Conservation (phyloP, 2,113 vertebrate species). For the Triplophysa rosa region DNA sequence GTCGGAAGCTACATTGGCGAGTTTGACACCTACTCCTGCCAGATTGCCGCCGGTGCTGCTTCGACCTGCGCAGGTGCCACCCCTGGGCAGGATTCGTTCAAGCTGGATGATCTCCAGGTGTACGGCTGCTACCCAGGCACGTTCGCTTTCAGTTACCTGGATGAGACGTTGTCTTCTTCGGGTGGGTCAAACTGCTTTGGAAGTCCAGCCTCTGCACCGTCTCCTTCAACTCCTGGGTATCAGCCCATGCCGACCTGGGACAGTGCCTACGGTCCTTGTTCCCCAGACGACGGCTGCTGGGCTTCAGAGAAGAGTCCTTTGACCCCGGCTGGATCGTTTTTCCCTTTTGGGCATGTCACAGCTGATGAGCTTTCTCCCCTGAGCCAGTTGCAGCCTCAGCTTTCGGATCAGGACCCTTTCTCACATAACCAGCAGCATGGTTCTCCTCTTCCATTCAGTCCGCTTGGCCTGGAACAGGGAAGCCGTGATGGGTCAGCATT, state of each 20-base stretch:
- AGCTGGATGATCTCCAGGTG: conserved; percentile 89
- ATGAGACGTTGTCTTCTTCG: conserved; percentile 82
- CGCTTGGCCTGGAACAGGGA: conserved; percentile 69
- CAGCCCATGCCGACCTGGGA: conserved; percentile 84
- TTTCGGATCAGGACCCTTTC: conserved; percentile 77
- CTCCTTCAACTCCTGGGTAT: conserved; percentile 84
- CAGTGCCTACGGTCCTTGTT: conserved; percentile 82
- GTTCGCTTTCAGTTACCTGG: conserved; percentile 75
- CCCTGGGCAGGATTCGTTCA: conserved; percentile 71
- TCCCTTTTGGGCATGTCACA: conserved; percentile 74
- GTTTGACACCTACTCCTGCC: conserved; percentile 88
- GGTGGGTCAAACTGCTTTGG: conserved; percentile 87
- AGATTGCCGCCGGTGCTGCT: conserved; percentile 73
- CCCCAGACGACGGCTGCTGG: conserved; percentile 80
- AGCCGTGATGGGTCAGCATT: conserved; percentile 70
- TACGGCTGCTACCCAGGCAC: conserved; percentile 89
- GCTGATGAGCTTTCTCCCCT: conserved; percentile 69
- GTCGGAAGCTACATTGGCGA: conserved; percentile 81
- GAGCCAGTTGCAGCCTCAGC: conserved; percentile 70
- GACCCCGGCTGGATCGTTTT: conserved; percentile 76
- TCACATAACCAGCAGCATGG: conserved; percentile 65
- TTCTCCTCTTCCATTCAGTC: conserved; percentile 62
- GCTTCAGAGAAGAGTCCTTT: conserved; percentile 72
- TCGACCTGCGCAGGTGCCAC: conserved; percentile 52
- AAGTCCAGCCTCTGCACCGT: conserved; percentile 82